phyloP scores from a whole-genome alignment of 1,140 invertebrate species.

The Euschistus heros region DNA sequence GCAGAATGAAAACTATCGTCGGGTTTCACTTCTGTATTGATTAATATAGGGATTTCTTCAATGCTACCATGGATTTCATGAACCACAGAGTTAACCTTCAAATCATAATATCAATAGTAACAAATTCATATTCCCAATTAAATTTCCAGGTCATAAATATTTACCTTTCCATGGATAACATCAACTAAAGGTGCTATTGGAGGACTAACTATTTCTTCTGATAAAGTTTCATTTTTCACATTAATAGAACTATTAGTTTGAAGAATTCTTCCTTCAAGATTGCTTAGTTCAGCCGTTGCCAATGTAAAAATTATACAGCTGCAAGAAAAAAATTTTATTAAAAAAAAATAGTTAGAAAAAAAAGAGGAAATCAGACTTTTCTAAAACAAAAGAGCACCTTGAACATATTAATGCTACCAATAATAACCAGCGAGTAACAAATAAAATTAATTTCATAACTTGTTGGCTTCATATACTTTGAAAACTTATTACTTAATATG shows the following conservation, averaged over 20 bases:
- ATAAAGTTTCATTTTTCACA: background rate
- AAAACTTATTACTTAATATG: background rate
- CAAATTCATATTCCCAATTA: background rate
- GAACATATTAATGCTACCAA: constrained; percentile 3
- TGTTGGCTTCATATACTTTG: constrained; percentile 7
- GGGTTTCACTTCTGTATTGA: background rate
- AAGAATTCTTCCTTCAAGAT: background rate
- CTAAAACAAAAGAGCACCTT: background rate
- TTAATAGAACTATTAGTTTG: background rate
- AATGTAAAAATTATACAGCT: constrained; percentile 11
- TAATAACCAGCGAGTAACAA: background rate
- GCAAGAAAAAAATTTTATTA: background rate
- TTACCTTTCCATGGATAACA: constrained; percentile 19
- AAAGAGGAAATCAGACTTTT: too few relatives aligned
- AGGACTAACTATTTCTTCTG: background rate
- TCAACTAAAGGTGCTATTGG: constrained; percentile 14
- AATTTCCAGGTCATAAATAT: background rate
- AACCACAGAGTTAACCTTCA: constrained; percentile 16
- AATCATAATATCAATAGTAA: background rate
- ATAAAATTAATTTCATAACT: background rate
- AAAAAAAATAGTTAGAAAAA: too few relatives aligned
- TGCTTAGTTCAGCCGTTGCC: constrained; percentile 7
- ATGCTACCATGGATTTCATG: constrained; percentile 21
- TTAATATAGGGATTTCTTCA: constrained; percentile 11
- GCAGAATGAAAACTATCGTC: background rate